Conservation (phyloP, 2,888 invertebrate species). For the Macropis europaea region DNA sequence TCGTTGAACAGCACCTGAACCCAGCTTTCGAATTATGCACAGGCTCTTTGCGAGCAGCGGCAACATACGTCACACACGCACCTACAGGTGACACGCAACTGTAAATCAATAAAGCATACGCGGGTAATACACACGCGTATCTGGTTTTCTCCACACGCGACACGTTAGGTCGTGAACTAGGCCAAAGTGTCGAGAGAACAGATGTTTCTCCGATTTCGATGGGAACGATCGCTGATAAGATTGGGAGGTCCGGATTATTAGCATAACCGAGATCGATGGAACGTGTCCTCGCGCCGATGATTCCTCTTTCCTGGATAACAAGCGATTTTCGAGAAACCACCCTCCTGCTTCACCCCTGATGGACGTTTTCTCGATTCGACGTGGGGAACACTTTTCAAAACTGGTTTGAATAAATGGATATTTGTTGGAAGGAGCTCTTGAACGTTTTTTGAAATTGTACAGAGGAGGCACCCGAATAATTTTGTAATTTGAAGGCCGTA, state of each 20-base stretch:
- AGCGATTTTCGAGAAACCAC: too few species aligned
- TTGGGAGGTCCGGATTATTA: slow-evolving; percentile 64
- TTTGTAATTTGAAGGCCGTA: too few species aligned
- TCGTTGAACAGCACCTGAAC: not conserved
- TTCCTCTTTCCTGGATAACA: too few species aligned
- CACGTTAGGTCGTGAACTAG: slow-evolving; percentile 31
- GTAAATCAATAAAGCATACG: slow-evolving; percentile 63
- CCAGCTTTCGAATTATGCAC: not conserved
- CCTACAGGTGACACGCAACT: slow-evolving; percentile 47
- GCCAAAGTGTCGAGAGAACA: slow-evolving; percentile 25
- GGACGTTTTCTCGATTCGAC: too few species aligned
- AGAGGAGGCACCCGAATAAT: too few species aligned
- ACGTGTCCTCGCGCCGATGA: not conserved
- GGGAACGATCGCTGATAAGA: slow-evolving; percentile 66
- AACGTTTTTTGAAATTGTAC: too few species aligned
- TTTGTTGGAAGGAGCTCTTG: too few species aligned
- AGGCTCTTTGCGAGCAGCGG: not conserved
- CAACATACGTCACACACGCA: slow-evolving; percentile 29
- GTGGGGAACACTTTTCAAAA: too few species aligned
- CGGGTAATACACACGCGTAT: slow-evolving; percentile 11
- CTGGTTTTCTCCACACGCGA: slow-evolving; percentile 11
- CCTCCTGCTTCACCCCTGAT: too few species aligned
- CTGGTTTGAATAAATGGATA: too few species aligned
- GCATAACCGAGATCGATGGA: slow-evolving; percentile 45
- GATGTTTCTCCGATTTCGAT: not conserved